Evolutionary conservation across 1,140 invertebrate species (phyloP), one percentile per base, ranked within the genome.

Genomic region (Drosophila subobscura): DNA sequence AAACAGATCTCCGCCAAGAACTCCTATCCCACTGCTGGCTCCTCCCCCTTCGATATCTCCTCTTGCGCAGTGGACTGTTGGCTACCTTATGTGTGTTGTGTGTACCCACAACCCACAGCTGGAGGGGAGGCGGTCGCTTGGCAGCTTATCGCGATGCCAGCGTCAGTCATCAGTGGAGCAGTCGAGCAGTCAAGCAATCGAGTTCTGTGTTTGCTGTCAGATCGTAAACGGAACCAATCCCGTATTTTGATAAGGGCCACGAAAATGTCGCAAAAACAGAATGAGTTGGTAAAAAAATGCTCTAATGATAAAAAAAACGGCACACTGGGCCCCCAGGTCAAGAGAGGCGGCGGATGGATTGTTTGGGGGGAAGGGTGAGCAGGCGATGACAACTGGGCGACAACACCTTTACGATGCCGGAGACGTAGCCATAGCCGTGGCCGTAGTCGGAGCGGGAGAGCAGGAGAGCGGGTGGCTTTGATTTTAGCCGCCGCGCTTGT

Each of bases 401-500:
- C 27, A 12, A 59, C 57, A 59, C 57, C 57, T 59, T 59, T 59
- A 59, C 37, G 45, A 50, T 27, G 45, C 44, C 16, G 14, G 42
- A 46, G 46, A 23, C 25, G 37, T 29, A 50, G 42, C 42, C 7
- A 23, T 6, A 55, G 40, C 7, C 20, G n/a, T 8, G 37, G 29
- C 33, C 45, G 20, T 20, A 37, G 40, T 20, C 40, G 23, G 50
- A 40, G 44, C 41, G 52, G 55, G 25, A 46, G 67, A 72, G 27
- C 14, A n/a, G n/a, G n/a, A n/a, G 51, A 73, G 70, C 20, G 67
- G 53, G 50, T 45, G 83, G 74, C 83, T 88, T 88, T 88, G 83
- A 88, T 88, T 88, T 88, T 72, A 84, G 79, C 83, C 83, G 83
- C 83, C 74, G 74, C 74, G 74, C 74, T 78, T 86, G 83, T 77